Base-by-base conservation (phyloP, 2,888 invertebrate genomes). In the Drosophila limbata region DNA sequence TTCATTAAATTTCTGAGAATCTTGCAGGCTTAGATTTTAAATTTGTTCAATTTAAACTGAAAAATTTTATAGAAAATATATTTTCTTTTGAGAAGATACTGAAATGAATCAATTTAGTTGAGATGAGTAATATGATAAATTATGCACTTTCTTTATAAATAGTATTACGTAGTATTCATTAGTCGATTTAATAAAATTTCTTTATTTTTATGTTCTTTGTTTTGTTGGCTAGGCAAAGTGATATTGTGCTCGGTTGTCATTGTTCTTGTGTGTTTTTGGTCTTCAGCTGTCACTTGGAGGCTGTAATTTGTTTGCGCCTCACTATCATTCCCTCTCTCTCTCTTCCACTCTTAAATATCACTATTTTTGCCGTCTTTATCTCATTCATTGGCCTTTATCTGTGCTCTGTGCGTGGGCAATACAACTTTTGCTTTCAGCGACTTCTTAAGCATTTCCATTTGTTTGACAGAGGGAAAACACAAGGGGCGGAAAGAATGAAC, bases 241-340 rank as follows among this genome's bases (percentile, higher is more conserved):
- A 77, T 68, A 66, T 69, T 69, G 73, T 75, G 70, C 52, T 65
- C 69, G 73, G 37, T 65, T 86, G 87, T 86, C 81, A 81, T 77
- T 70, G 69, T 76, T 64, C 63, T 79, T 35, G 57, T 28, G 51
- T 65, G 55, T 63, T 59, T 57, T 69, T 68, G 65, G 67, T 72
- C 63, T 78, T 57, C 84, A 85, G 77, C 88, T 88, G 90, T 89
- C 86, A 88, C 82, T 86, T 65, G 63, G 60, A 63, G 78, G 73
- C 83, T 73, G 83, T 87, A 79, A 21, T 89, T 84, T 84, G 81
- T 81, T 79, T 80, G 77, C 53, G 59, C 53, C 63, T 52, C 8
- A 28, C 28, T 28, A 28, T 28, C 28, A 2, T 11, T 17, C 13
- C 2, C 31, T 8, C 45, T 10, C 11, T 64, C 35, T 39, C 55